These are phyloP conservation scores for Formicarius rufipectus DNA, from an alignment of 2,113 vertebrate genomes.

Conservation along the genomic window DNA sequence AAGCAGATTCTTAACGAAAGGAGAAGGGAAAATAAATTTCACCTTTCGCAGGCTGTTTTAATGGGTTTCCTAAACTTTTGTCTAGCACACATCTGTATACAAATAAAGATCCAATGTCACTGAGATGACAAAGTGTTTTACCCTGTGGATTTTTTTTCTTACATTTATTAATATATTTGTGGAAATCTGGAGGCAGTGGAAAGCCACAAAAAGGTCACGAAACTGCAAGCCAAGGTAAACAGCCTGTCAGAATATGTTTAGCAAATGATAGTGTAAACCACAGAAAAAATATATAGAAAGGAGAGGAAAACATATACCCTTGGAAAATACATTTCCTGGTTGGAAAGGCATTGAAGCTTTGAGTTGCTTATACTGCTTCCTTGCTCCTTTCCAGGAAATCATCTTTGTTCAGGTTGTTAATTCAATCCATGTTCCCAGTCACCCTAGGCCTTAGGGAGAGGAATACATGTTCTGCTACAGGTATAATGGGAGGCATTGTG, in stretches of 20 bases:
- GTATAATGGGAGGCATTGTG: not conserved
- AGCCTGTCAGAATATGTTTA: conserved; percentile 9
- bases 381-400: not conserved
- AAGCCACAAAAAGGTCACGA: not conserved
- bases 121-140: not conserved
- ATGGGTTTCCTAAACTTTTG: not conserved
- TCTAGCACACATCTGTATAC: not conserved
- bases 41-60: not conserved
- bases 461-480: not conserved
- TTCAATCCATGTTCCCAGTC: not conserved
- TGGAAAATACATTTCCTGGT: conserved; percentile 1
- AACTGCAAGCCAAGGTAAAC: conserved; percentile 24
- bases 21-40: not conserved
- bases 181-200: not conserved
- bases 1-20: not conserved
- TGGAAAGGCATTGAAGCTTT: not conserved
- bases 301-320: not conserved
- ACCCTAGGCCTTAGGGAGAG: not conserved
- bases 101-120: not conserved
- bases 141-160: not conserved
- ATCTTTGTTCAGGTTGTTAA: not conserved
- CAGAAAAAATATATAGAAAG: not conserved
- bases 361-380: not conserved
- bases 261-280: conserved; percentile 11
- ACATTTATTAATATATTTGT: not conserved